Evolutionary conservation across 2,888 invertebrate genomes (phyloP).

Genomic region (Cephus pygmeus): DNA sequence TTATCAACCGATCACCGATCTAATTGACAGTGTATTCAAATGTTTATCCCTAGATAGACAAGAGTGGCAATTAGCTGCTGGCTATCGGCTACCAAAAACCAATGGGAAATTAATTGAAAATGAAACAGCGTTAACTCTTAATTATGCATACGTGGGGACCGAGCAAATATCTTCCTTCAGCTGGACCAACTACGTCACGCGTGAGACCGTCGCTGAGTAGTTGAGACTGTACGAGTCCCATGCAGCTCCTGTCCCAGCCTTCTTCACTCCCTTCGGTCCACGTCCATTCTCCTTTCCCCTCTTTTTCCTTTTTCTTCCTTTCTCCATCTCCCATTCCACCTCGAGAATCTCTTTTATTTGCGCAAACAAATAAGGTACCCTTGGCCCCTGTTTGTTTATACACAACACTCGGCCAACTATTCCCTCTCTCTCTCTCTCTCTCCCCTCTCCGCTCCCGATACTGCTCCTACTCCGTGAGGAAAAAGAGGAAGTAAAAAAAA

Average conservation of each 20-base stretch:
- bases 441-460: no score
- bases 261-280: no score
- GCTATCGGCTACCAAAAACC: no score
- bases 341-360: slow-evolving; percentile 24
- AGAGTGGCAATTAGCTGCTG: no score
- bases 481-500: slow-evolving; percentile 5
- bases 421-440: no score
- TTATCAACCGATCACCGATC: no score
- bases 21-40: no score
- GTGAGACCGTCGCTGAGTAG: not conserved
- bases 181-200: not conserved
- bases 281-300: slow-evolving; percentile 5
- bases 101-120: not conserved
- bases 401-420: slow-evolving; percentile 9
- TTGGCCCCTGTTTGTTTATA: slow-evolving; percentile 18
- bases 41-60: no score
- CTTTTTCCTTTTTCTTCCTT: slow-evolving; percentile 11
- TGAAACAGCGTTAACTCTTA: slow-evolving; percentile 23
- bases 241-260: no score
- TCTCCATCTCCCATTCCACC: slow-evolving; percentile 8
- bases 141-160: slow-evolving; percentile 38
- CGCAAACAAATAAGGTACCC: slow-evolving; percentile 29
- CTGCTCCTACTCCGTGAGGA: no score
- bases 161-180: slow-evolving; percentile 30
- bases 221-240: no score